Evolutionary conservation across 1,140 invertebrate species (phyloP).

Genomic region (Drosophila nigromelanica): DNA sequence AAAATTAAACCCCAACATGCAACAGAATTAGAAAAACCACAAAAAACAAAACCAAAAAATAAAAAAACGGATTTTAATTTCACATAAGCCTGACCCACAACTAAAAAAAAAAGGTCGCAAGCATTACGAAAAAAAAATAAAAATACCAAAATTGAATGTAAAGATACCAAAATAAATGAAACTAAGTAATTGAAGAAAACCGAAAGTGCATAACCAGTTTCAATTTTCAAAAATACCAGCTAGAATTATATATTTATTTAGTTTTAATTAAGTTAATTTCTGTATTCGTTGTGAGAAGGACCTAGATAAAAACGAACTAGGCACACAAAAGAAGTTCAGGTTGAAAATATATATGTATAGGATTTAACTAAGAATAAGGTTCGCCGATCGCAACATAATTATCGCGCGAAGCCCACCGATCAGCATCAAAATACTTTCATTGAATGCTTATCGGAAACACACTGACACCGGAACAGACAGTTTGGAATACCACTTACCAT

Average conservation of each 20-base stretch:
- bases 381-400: constrained; percentile 2
- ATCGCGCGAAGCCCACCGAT: constrained; percentile 9
- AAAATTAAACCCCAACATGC: constrained; percentile 5
- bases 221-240: too few relatives aligned
- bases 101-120: neutral
- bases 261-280: neutral
- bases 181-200: too few relatives aligned
- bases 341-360: neutral
- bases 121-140: neutral
- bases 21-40: constrained; percentile 11
- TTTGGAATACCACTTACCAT: constrained; percentile 83
- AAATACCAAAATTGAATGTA: neutral
- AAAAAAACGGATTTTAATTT: neutral
- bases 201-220: too few relatives aligned
- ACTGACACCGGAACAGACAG: constrained; percentile 84
- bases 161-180: neutral
- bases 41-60: constrained; percentile 5
- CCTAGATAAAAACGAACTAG: too few relatives aligned
- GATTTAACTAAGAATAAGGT: neutral
- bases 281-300: neutral
- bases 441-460: constrained; percentile 55
- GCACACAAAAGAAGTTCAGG: neutral
- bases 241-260: neutral
- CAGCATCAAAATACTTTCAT: constrained; percentile 67
- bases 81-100: too few relatives aligned